These are phyloP conservation scores for Scophthalmus maximus DNA, from an alignment of 2,113 vertebrate genomes.

Conservation along the genomic window DNA sequence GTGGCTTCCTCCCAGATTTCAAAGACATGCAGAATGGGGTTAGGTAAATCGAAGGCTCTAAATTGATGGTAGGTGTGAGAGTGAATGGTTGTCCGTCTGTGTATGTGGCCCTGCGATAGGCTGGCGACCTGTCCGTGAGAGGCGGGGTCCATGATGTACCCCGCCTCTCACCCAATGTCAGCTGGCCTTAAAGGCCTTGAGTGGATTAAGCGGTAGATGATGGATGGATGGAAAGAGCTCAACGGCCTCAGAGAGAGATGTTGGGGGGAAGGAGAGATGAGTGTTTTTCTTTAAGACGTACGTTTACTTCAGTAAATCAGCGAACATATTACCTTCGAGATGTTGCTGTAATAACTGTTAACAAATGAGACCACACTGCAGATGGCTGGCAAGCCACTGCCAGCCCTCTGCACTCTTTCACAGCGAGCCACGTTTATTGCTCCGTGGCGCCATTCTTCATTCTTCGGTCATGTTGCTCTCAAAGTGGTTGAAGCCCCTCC, in stretches of 20 bases:
- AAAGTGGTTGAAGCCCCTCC: not conserved
- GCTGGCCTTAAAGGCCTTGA: too few relatives aligned
- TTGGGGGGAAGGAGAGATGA: constrained; percentile 1
- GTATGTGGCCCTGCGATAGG: too few relatives aligned
- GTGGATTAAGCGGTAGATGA: too few relatives aligned
- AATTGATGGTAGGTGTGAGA: too few relatives aligned
- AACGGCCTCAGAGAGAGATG: constrained; percentile 29
- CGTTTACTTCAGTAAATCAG: constrained; percentile 38
- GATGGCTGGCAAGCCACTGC: constrained; percentile 52
- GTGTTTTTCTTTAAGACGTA: too few relatives aligned
- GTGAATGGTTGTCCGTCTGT: too few relatives aligned
- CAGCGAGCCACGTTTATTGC: not conserved
- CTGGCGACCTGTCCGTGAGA: too few relatives aligned
- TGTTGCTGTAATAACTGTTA: constrained; percentile 53
- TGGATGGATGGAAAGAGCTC: constrained; percentile 54
- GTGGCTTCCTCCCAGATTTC: too few relatives aligned
- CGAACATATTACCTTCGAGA: constrained; percentile 38
- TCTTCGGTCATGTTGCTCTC: not conserved
- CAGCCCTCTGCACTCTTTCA: constrained; percentile 18
- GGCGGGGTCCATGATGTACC: too few relatives aligned
- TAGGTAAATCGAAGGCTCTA: too few relatives aligned
- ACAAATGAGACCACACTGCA: constrained; percentile 53
- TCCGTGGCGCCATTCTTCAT: constrained; percentile 7
- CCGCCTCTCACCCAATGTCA: too few relatives aligned
- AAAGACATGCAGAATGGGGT: too few relatives aligned